These are phyloP conservation scores for Watsonalla binaria DNA, from an alignment of 2,888 invertebrate species.

Conservation along the genomic window DNA sequence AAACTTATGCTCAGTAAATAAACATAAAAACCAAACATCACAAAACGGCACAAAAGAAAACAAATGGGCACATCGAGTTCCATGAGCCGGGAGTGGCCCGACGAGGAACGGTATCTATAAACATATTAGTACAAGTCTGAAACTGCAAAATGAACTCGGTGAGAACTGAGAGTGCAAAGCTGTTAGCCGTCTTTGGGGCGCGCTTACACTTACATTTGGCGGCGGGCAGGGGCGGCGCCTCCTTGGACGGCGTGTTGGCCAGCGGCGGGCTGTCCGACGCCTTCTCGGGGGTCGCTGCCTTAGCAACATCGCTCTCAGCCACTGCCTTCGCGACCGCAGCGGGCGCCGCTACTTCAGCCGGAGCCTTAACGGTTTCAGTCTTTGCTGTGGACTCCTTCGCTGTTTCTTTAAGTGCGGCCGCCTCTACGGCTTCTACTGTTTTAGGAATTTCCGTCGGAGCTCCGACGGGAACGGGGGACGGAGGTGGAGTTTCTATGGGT, in stretches of 20 bases:
- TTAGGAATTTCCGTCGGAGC: conserved; percentile 6
- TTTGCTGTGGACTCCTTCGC: conserved; percentile 17
- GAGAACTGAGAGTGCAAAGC: conserved; percentile 70
- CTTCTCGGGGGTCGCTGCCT: conserved; percentile 20
- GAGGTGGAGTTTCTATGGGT: conserved; percentile 9
- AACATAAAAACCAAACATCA: conserved; percentile 75
- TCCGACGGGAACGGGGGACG: conserved; percentile 6
- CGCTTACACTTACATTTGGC: conserved; percentile 66
- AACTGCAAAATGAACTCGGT: conserved; percentile 74
- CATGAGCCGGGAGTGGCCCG: conserved; percentile 28
- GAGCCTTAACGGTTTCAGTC: conserved; percentile 23
- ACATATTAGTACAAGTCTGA: conserved; percentile 67
- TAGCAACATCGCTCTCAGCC: neutral
- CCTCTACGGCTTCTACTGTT: conserved; percentile 9
- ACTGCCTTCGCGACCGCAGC: neutral
- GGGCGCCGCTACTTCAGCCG: neutral
- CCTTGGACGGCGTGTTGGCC: conserved; percentile 63
- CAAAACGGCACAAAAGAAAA: conserved; percentile 74
- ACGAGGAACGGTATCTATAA: conserved; percentile 52
- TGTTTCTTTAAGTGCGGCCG: conserved; percentile 4
- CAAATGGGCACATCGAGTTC: conserved; percentile 44
- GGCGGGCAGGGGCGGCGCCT: conserved; percentile 47
- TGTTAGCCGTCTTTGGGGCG: conserved; percentile 40
- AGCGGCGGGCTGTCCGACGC: conserved; percentile 61
- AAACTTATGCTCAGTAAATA: conserved; percentile 70